Percentiles rank a stretch among this genome's conserved stretches.
phyloP scores from a whole-genome alignment of 2,113 vertebrate species.

The Shinisaurus crocodilurus region DNA sequence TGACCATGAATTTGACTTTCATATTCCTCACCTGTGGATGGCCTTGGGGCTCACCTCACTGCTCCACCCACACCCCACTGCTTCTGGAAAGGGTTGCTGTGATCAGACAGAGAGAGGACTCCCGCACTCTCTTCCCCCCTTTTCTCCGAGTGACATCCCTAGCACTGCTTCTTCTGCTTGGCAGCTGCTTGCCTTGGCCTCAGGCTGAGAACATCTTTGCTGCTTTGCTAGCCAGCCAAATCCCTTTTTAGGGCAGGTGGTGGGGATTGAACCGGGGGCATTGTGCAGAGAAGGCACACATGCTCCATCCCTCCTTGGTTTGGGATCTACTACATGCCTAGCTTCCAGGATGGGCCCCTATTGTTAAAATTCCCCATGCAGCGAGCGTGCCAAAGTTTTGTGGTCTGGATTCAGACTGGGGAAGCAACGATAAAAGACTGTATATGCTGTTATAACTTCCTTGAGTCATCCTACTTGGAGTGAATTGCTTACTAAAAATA shows the following conservation, averaged over 20 bases:
- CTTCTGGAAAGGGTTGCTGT: no score
- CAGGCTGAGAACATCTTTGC: background rate
- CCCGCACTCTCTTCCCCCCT: no score
- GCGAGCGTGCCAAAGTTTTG: background rate
- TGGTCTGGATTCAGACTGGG: constrained; percentile 6
- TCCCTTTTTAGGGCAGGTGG: background rate
- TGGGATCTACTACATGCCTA: background rate
- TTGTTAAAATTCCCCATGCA: background rate
- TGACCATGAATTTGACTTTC: no score
- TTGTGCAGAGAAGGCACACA: background rate
- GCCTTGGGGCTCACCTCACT: no score
- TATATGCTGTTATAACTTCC: background rate
- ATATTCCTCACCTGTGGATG: no score
- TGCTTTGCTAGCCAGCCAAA: background rate
- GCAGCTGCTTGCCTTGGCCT: no score
- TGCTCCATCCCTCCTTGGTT: background rate
- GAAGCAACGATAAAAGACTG: background rate
- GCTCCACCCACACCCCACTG: no score
- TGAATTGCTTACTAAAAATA: constrained; percentile 31
- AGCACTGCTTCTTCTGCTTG: no score
- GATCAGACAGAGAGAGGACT: no score
- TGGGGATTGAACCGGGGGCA: background rate
- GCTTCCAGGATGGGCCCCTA: background rate
- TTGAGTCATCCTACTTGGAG: background rate
- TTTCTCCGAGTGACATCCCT: no score